Evolutionary conservation across 2,888 invertebrate species (phyloP).

Genomic region (Abrostola tripartita): DNA sequence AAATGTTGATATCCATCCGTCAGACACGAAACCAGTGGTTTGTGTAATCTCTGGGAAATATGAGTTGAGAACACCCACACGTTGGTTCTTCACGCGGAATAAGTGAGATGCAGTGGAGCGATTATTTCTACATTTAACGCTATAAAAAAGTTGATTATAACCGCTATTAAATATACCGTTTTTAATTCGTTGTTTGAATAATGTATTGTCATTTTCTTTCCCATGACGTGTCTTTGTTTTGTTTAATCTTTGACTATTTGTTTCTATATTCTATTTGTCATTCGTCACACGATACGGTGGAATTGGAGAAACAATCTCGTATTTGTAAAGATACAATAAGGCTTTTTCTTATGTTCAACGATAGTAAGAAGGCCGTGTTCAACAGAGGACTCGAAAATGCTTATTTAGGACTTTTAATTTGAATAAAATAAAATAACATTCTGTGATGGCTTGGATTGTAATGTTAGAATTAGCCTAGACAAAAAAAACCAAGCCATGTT

Average conservation of each 20-base stretch:
- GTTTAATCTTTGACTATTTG: neutral
- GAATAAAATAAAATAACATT: neutral
- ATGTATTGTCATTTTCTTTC: neutral
- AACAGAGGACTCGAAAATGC: no score
- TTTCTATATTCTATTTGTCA: neutral
- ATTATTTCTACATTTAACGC: neutral
- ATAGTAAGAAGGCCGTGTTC: no score
- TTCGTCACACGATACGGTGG: no score
- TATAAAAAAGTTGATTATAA: conserved; percentile 5
- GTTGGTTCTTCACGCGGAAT: conserved; percentile 24
- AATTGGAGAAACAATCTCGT: neutral
- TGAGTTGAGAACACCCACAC: conserved; percentile 27
- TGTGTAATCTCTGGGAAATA: conserved; percentile 47
- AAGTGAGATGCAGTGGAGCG: conserved; percentile 8
- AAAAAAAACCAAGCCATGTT: no score
- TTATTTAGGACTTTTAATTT: no score
- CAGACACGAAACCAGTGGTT: conserved; percentile 45
- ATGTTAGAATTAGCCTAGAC: no score
- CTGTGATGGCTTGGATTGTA: no score
- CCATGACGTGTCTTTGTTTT: neutral
- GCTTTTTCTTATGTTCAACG: no score
- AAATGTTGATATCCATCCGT: conserved; percentile 42
- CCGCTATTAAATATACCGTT: neutral
- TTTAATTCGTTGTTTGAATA: neutral
- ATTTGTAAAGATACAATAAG: no score